Percentiles rank a stretch among this genome's conserved stretches.
Evolutionary conservation across 2,888 invertebrate species (phyloP).

Genomic region (Microplitis manilae): DNA sequence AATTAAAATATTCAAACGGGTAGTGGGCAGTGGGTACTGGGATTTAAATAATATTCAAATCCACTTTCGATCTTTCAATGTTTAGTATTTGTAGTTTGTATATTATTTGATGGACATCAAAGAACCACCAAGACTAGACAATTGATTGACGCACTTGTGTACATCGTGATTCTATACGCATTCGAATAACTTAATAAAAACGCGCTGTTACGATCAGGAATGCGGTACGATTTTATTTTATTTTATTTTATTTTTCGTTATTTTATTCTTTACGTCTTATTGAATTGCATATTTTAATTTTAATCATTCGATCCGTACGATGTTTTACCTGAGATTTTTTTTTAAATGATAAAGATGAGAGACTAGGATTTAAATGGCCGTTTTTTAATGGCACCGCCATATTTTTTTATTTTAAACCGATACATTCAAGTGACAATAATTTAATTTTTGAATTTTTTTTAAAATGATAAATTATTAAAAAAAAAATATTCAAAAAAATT

Average conservation of each 20-base stretch:
- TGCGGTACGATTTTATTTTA: slow-evolving; percentile 31
- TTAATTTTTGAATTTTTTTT: too few relatives aligned
- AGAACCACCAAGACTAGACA: not conserved
- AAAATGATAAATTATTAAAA: too few relatives aligned
- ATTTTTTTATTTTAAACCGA: too few relatives aligned
- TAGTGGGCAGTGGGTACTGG: not conserved
- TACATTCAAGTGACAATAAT: too few relatives aligned
- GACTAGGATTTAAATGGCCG: too few relatives aligned
- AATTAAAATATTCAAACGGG: not conserved
- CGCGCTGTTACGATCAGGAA: slow-evolving; percentile 12
- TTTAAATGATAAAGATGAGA: too few relatives aligned
- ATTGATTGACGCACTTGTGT: slow-evolving; percentile 29
- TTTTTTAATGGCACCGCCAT: too few relatives aligned
- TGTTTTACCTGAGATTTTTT: too few relatives aligned
- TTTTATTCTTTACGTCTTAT: slow-evolving; percentile 1
- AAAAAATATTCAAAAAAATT: too few relatives aligned
- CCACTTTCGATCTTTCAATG: not conserved
- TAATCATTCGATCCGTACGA: not conserved
- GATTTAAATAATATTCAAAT: not conserved
- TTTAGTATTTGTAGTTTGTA: not conserved
- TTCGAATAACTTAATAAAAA: slow-evolving; percentile 11
- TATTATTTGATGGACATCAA: slow-evolving; percentile 10
- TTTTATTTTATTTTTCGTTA: not conserved
- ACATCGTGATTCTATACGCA: slow-evolving; percentile 31
- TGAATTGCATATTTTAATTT: not conserved